Conservation (phyloP, 1,140 invertebrate species). For the Telenomus remus region DNA sequence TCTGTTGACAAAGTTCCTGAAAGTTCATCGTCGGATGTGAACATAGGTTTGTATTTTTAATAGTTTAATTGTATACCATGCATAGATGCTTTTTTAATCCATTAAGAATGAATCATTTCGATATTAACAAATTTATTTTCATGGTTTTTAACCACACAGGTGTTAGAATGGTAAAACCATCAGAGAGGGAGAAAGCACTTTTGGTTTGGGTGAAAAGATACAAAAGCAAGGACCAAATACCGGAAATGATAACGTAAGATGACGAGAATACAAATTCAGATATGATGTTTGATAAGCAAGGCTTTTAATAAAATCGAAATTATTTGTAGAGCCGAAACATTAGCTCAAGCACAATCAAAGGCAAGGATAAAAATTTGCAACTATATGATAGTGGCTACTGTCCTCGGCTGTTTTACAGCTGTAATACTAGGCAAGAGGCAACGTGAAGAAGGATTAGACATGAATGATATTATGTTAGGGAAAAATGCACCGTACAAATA, state of each 20-base stretch:
- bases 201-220: conserved; percentile 37
- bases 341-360: conserved; percentile 12
- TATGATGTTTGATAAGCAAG: too few species aligned
- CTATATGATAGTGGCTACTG: conserved; percentile 17
- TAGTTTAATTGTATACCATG: not conserved
- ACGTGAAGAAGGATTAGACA: conserved; percentile 4
- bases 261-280: conserved; percentile 1
- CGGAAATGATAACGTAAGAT: conserved; percentile 31
- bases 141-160: conserved; percentile 1
- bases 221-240: conserved; percentile 25
- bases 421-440: conserved; percentile 7
- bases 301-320: too few species aligned
- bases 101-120: too few species aligned
- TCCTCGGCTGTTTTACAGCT: conserved; percentile 14
- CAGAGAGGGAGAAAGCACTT: conserved; percentile 19
- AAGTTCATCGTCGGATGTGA: too few species aligned
- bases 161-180: conserved; percentile 5
- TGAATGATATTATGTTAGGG: conserved; percentile 2
- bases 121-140: not conserved
- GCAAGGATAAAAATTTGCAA: conserved; percentile 33
- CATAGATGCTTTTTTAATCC: not conserved
- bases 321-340: not conserved
- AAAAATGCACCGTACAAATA: conserved; percentile 1
- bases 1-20: too few species aligned
- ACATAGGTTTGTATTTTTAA: not conserved